Base-by-base conservation (phyloP, 2,113 vertebrate species). In the Dolichotis patagonum region DNA sequence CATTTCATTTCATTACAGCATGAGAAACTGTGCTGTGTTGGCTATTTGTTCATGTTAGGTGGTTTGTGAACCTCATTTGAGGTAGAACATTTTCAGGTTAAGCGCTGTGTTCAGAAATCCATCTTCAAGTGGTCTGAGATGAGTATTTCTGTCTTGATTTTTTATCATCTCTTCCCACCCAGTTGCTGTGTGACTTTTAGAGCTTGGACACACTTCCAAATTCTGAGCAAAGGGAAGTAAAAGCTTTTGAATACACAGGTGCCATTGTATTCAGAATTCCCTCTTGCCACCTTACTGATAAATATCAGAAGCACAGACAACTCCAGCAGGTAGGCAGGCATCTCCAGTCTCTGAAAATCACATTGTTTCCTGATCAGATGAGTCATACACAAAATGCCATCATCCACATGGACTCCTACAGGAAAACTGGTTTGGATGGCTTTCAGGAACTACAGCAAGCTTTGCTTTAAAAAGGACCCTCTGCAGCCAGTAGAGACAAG, bases 131-230 rank as follows among this genome's bases (percentile, higher is more conserved):
- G 54, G 24, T 77, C 22, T 81, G 91, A 80, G 22, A 91, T 96
- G 78, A 83, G 78, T 81, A 75, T 88, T 86, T 75, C 63, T 92
- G 78, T 41, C 46, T 35, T 35, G 2, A 14, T 46, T 96, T 95
- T 96, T 96, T 88, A 63, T 93, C 32, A 54, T 73, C 62, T 97
- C 97, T 96, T 96, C 95, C 97, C 75, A 93, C 62, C 93, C 91
- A 97, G 91, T 93, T 98, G 97, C 82, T 95, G 13, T 26, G 22
- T 84, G 73, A 96, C 93, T 95, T 93, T 96, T 75, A 95, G 84
- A 92, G 86, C 52, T 69, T 94, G 54, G 49, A 62, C 9, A 75
- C 43, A 49, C 54, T 96, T 97, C 93, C 46, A 88, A 88, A 49
- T 60, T 62, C 82, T 88, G 35, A 96, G 38, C 32, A 82, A 88